These are phyloP conservation scores for Bubalus kerabau DNA, from an alignment of 2,113 vertebrate genomes.

Conservation along the genomic window DNA sequence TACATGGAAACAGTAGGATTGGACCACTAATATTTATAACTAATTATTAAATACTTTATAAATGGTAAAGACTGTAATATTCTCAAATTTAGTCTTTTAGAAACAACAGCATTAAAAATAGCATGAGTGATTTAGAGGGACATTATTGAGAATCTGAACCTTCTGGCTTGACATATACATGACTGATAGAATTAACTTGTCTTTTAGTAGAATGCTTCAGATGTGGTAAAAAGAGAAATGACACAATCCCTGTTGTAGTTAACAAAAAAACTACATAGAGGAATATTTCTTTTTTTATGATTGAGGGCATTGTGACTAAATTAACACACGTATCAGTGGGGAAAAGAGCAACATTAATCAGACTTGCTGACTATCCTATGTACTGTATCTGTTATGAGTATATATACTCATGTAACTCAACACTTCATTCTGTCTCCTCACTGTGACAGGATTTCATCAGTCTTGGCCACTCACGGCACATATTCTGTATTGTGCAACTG, in stretches of 20 bases:
- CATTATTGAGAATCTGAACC: neutral
- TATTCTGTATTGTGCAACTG: neutral
- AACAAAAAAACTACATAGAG: neutral
- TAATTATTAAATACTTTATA: slow-evolving; percentile 13
- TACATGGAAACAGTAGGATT: neutral
- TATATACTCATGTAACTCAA: neutral
- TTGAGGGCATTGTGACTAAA: neutral
- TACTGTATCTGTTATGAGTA: neutral
- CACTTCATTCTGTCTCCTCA: neutral
- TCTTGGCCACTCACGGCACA: neutral
- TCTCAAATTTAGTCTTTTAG: slow-evolving; percentile 19
- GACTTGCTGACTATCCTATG: neutral
- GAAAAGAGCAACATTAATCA: neutral
- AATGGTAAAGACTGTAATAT: neutral
- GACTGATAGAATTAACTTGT: neutral
- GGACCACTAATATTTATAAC: neutral
- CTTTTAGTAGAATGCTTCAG: neutral
- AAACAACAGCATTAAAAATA: neutral
- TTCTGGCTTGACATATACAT: neutral
- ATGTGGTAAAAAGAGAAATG: neutral
- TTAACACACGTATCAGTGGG: neutral
- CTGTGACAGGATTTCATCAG: neutral
- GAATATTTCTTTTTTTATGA: neutral
- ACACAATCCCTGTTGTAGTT: neutral
- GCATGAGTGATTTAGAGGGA: neutral